Evolutionary conservation across 2,888 invertebrate genomes (phyloP).

Genomic region (Pachycephus smyrnensis): DNA sequence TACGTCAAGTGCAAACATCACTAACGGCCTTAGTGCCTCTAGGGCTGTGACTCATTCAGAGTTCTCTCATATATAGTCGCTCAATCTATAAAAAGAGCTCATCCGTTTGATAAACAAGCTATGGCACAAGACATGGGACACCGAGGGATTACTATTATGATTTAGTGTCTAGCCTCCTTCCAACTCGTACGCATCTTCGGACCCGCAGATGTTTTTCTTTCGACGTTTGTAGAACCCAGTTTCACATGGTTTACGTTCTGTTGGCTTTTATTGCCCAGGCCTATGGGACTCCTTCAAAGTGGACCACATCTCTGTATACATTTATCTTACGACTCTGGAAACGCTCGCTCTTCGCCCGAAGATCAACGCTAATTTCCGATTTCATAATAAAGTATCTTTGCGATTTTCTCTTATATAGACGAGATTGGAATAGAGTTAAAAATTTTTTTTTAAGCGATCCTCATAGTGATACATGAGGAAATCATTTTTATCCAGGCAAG

Average conservation of each 20-base stretch:
- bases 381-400: not conserved
- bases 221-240: slow-evolving; percentile 36
- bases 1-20: slow-evolving; percentile 34
- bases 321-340: not conserved
- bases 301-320: slow-evolving; percentile 22
- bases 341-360: slow-evolving; percentile 10
- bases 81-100: slow-evolving; percentile 23
- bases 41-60: slow-evolving; percentile 24
- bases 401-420: not conserved
- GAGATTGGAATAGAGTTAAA: not conserved
- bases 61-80: slow-evolving; percentile 1
- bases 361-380: not conserved
- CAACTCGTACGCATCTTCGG: slow-evolving; percentile 16
- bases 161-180: slow-evolving; percentile 29
- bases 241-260: slow-evolving; percentile 30
- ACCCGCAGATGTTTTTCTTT: slow-evolving; percentile 39
- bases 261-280: slow-evolving; percentile 20
- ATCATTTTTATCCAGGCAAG: not conserved
- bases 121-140: slow-evolving; percentile 25
- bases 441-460: not conserved
- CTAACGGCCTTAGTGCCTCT: slow-evolving; percentile 16
- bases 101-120: slow-evolving; percentile 43
- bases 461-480: not conserved
- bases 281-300: slow-evolving; percentile 11
- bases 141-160: slow-evolving; percentile 42